These are phyloP conservation scores for Leptothorax acervorum DNA, from an alignment of 2,888 invertebrate species.

Conservation along the genomic window DNA sequence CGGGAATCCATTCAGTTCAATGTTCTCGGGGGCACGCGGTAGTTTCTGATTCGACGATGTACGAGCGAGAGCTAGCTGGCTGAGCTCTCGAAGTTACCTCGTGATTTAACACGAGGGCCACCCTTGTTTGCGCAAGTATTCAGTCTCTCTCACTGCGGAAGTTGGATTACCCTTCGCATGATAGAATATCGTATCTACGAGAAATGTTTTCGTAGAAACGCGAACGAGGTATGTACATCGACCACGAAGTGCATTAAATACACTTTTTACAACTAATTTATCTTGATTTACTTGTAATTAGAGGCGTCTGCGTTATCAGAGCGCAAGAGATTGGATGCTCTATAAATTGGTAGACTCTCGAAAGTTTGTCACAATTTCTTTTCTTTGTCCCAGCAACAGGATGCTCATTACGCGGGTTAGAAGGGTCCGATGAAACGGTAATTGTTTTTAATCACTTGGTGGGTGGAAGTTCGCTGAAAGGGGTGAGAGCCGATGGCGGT, in stretches of 20 bases:
- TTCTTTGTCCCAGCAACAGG: conserved; percentile 59
- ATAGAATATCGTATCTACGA: conserved; percentile 60
- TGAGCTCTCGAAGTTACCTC: conserved; percentile 65
- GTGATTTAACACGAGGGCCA: conserved; percentile 72
- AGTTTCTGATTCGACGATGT: conserved; percentile 46
- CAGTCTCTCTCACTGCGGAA: conserved; percentile 50
- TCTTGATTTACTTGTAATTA: background rate
- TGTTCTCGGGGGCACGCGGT: conserved; percentile 42
- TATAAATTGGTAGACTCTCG: background rate
- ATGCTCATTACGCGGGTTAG: conserved; percentile 76
- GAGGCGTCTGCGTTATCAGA: background rate
- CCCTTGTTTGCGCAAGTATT: conserved; percentile 65
- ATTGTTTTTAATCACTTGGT: conserved; percentile 84
- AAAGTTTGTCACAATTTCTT: conserved; percentile 30
- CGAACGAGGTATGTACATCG: conserved; percentile 69
- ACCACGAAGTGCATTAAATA: background rate
- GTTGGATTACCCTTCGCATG: conserved; percentile 33
- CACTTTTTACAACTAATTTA: background rate
- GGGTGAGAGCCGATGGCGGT: conserved; percentile 73
- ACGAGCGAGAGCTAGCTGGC: conserved; percentile 30
- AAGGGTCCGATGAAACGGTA: conserved; percentile 79
- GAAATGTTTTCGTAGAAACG: conserved; percentile 82
- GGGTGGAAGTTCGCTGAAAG: conserved; percentile 69
- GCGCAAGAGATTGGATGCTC: background rate
- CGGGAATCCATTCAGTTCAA: conserved; percentile 66